Evolutionary conservation across 2,113 vertebrate genomes (phyloP).

Genomic region (Dipodomys merriami): DNA sequence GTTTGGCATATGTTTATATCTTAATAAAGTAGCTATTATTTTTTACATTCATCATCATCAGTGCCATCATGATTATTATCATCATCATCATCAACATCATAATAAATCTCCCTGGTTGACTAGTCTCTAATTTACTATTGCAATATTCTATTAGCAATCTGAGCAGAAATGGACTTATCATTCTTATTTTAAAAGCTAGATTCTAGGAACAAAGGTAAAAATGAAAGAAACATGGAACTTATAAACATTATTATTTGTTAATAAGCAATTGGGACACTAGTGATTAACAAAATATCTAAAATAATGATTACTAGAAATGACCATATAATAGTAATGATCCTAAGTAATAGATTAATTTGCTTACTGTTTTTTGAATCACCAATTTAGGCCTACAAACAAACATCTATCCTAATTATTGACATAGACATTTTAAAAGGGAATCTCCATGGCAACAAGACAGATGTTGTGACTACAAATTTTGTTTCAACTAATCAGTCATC

Average conservation of each 20-base stretch:
- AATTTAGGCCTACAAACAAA: not conserved
- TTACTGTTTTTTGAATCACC: constrained; percentile 14
- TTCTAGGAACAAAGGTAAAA: not conserved
- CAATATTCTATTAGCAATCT: constrained; percentile 17
- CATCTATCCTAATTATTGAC: constrained; percentile 22
- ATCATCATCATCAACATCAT: not conserved
- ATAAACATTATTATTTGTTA: not conserved
- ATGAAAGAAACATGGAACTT: not conserved
- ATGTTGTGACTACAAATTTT: not conserved
- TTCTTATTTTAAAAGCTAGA: constrained; percentile 1
- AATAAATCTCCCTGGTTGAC: not conserved
- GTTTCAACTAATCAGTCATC: not conserved
- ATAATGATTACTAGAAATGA: not conserved
- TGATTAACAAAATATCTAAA: not conserved
- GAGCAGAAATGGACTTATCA: not conserved
- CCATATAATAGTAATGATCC: not conserved
- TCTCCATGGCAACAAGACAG: not conserved
- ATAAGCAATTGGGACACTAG: constrained; percentile 21
- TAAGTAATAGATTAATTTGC: constrained; percentile 47
- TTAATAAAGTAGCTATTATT: not conserved
- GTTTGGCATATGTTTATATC: not conserved
- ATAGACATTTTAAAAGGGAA: constrained; percentile 28
- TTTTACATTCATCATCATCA: not conserved
- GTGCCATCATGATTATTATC: no score
- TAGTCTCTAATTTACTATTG: constrained; percentile 18